These are phyloP conservation scores for Pyxicephalus adspersus DNA, from an alignment of 2,113 vertebrate species.

Conservation along the genomic window DNA sequence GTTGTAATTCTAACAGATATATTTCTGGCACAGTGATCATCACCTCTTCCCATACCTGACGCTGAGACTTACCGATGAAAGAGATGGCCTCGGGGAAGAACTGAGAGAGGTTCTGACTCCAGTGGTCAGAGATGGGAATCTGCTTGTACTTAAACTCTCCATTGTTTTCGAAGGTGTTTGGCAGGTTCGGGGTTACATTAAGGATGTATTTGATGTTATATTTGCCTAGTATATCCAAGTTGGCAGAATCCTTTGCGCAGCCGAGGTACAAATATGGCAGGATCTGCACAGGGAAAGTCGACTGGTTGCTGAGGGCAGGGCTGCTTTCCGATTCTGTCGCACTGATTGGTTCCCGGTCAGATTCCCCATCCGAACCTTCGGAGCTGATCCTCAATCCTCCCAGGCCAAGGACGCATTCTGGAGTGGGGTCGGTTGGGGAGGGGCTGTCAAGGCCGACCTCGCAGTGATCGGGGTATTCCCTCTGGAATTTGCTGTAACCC, in stretches of 20 bases:
- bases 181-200: constrained; percentile 97
- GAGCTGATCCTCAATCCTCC: constrained; percentile 94
- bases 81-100: constrained; percentile 99
- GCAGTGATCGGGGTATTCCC: constrained; percentile 92
- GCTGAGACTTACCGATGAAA: constrained; percentile 90
- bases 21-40: too few species aligned
- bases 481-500: constrained; percentile 98
- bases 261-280: constrained; percentile 96
- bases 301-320: constrained; percentile 90
- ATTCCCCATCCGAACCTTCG: constrained; percentile 93
- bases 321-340: constrained; percentile 95
- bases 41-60: too few species aligned
- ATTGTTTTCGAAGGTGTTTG: constrained; percentile 96
- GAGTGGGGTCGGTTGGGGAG: constrained; percentile 89
- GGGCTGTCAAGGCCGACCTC: constrained; percentile 92
- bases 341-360: constrained; percentile 93
- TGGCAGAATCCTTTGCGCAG: constrained; percentile 98
- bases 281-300: constrained; percentile 96
- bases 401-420: constrained; percentile 88
- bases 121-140: constrained; percentile 99
- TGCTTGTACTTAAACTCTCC: constrained; percentile 99
- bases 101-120: constrained; percentile 99
- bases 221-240: constrained; percentile 93
- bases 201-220: constrained; percentile 99
- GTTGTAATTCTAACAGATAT: too few species aligned